These are phyloP conservation scores for Bombylius discolor DNA, from an alignment of 2,888 invertebrate genomes.

Conservation along the genomic window DNA sequence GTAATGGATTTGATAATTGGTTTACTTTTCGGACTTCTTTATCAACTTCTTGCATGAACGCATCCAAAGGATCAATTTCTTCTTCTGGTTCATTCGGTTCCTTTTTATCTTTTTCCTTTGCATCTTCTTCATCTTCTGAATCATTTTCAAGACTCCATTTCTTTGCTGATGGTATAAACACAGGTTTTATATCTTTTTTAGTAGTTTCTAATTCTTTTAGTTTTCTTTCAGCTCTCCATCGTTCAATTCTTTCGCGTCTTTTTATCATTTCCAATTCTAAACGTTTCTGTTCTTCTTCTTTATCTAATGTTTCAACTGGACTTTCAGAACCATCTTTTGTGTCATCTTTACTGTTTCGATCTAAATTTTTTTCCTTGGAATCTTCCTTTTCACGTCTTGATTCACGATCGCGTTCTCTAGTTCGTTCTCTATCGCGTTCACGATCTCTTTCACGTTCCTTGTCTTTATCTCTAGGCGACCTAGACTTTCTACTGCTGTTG, in stretches of 20 bases:
- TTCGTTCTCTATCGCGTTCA: slow-evolving; percentile 38
- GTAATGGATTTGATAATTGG: slow-evolving; percentile 37
- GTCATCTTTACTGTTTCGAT: slow-evolving; percentile 1
- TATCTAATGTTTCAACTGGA: slow-evolving; percentile 41
- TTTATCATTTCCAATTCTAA: slow-evolving; percentile 93
- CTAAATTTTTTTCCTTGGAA: background rate
- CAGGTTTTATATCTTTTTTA: slow-evolving; percentile 61
- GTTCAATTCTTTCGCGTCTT: slow-evolving; percentile 84
- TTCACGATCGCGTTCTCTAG: slow-evolving; percentile 18
- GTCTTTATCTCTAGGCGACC: slow-evolving; percentile 17
- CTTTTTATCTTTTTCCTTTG: slow-evolving; percentile 40
- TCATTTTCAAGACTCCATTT: slow-evolving; percentile 96
- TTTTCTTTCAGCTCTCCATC: slow-evolving; percentile 90
- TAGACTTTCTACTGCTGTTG: slow-evolving; percentile 13
- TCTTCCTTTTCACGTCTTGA: slow-evolving; percentile 14
- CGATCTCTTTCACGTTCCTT: slow-evolving; percentile 41
- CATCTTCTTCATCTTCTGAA: slow-evolving; percentile 74
- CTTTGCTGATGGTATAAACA: slow-evolving; percentile 50
- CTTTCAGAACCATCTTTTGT: slow-evolving; percentile 27
- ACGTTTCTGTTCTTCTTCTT: slow-evolving; percentile 82
- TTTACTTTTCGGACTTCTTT: slow-evolving; percentile 40
- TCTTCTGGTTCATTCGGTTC: slow-evolving; percentile 47
- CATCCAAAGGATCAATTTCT: slow-evolving; percentile 92
- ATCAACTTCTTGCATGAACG: slow-evolving; percentile 82
- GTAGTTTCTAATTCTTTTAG: slow-evolving; percentile 70